Evolutionary conservation across 2,797 vertebrate species (phyloP).

Genomic region (Linurgus olivaceus): DNA sequence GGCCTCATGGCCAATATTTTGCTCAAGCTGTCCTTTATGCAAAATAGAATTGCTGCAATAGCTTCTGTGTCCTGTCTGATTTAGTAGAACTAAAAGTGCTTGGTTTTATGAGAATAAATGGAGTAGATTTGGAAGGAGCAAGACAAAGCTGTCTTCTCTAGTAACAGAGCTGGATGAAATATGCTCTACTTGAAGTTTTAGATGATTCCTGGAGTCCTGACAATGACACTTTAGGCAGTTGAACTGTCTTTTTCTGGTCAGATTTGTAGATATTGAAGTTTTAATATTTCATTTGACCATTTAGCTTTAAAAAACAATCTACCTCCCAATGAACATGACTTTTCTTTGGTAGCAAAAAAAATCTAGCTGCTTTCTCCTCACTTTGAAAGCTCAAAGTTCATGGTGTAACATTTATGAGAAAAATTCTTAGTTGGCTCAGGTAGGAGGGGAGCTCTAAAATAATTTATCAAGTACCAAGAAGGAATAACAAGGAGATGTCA

Average conservation of each 20-base stretch:
- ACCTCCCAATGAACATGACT: neutral
- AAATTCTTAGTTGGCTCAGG: neutral
- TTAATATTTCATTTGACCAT: neutral
- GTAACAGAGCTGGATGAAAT: neutral
- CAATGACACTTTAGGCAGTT: neutral
- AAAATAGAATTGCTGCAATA: neutral
- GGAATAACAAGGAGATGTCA: neutral
- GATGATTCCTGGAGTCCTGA: neutral
- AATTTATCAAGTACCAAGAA: accelerated
- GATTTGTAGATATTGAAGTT: neutral
- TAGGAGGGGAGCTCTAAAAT: accelerated
- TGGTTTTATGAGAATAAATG: neutral
- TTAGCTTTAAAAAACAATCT: neutral
- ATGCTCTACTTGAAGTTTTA: neutral
- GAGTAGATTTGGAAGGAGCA: neutral
- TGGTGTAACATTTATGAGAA: neutral
- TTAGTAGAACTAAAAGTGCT: neutral
- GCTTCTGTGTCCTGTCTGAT: neutral
- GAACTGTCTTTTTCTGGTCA: neutral
- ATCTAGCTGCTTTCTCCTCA: neutral
- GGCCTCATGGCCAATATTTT: neutral
- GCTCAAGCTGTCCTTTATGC: neutral
- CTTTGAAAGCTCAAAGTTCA: neutral
- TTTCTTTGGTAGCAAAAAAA: neutral
- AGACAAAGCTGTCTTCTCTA: neutral